A percentile compares a stretch with the other conserved stretches of the same genome.
Conservation (phyloP, 1,140 invertebrate genomes). For the Chironomus striatipennis region DNA sequence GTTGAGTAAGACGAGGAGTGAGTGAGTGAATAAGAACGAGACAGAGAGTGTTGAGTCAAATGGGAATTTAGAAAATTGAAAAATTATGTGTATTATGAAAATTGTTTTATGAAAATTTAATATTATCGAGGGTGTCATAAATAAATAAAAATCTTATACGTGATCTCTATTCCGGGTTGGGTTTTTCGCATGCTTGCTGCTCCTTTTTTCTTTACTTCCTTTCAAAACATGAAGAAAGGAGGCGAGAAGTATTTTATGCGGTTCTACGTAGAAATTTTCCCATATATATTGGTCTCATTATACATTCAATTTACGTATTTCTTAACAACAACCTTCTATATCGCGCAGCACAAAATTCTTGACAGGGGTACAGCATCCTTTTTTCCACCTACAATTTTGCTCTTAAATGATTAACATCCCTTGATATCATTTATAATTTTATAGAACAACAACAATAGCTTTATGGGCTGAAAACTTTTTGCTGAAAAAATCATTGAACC, state of each 20-base stretch:
- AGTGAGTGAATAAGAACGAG: not conserved
- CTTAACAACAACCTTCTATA: not conserved
- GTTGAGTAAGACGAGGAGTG: not conserved
- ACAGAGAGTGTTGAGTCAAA: not conserved
- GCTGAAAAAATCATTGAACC: not conserved
- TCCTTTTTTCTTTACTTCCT: not conserved
- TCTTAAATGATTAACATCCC: not conserved
- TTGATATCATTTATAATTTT: not conserved
- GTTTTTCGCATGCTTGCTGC: not conserved
- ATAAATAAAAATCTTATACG: slow-evolving; percentile 23
- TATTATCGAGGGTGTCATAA: slow-evolving; percentile 23
- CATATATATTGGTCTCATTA: not conserved
- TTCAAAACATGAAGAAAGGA: slow-evolving; percentile 11
- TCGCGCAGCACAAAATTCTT: slow-evolving; percentile 19
- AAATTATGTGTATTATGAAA: slow-evolving; percentile 24
- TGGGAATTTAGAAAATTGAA: slow-evolving; percentile 24
- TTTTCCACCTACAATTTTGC: slow-evolving; percentile 7
- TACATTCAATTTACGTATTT: slow-evolving; percentile 21
- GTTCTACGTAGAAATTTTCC: not conserved
- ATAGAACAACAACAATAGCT: no score
- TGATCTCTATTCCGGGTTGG: slow-evolving; percentile 16
- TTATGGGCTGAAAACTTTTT: not conserved
- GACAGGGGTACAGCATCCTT: not conserved
- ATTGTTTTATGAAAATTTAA: slow-evolving; percentile 24
- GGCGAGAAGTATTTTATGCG: slow-evolving; percentile 8